phyloP scores from a whole-genome alignment of 2,113 vertebrate species.

The Thunnus maccoyii region DNA sequence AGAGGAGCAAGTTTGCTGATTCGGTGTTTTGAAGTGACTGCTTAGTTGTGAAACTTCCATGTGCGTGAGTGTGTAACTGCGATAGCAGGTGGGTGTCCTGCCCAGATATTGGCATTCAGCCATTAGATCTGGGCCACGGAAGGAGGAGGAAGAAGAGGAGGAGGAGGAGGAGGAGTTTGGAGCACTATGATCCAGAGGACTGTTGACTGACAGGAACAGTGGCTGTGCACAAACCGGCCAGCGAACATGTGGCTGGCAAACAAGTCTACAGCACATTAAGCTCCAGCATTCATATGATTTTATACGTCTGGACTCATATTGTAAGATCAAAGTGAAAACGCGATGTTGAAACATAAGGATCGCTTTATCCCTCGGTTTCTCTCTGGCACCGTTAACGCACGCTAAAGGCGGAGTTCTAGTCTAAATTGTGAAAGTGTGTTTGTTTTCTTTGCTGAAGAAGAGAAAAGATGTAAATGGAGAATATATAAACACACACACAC shows the following conservation, averaged over 20 bases:
- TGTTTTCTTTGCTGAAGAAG: slow-evolving; percentile 40
- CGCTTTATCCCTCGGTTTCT: slow-evolving; percentile 6
- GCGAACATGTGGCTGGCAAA: slow-evolving; percentile 40
- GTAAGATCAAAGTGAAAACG: slow-evolving; percentile 55
- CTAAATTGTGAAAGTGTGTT: slow-evolving; percentile 13
- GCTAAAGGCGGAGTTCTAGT: slow-evolving; percentile 20
- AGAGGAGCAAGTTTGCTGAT: slow-evolving; percentile 7
- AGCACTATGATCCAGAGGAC: slow-evolving; percentile 39
- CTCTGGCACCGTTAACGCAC: slow-evolving; percentile 10
- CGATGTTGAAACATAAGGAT: slow-evolving; percentile 19
- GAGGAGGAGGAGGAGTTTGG: slow-evolving; percentile 29
- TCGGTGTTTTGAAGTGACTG: slow-evolving; percentile 6
- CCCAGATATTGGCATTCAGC: slow-evolving; percentile 71
- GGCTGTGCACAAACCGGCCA: slow-evolving; percentile 56
- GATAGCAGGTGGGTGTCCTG: slow-evolving; percentile 55
- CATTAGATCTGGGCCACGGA: slow-evolving; percentile 44
- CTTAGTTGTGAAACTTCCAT: slow-evolving; percentile 6
- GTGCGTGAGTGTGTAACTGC: slow-evolving; percentile 15
- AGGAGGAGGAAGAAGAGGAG: slow-evolving; percentile 9
- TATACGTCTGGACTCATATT: slow-evolving; percentile 7
- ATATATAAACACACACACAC: not conserved
- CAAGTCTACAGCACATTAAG: slow-evolving; percentile 29
- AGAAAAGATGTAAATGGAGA: slow-evolving; percentile 35
- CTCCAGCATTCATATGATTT: slow-evolving; percentile 18
- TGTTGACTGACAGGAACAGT: slow-evolving; percentile 80